phyloP scores from a whole-genome alignment of 2,113 vertebrate species.

The Seriola quinqueradiata region DNA sequence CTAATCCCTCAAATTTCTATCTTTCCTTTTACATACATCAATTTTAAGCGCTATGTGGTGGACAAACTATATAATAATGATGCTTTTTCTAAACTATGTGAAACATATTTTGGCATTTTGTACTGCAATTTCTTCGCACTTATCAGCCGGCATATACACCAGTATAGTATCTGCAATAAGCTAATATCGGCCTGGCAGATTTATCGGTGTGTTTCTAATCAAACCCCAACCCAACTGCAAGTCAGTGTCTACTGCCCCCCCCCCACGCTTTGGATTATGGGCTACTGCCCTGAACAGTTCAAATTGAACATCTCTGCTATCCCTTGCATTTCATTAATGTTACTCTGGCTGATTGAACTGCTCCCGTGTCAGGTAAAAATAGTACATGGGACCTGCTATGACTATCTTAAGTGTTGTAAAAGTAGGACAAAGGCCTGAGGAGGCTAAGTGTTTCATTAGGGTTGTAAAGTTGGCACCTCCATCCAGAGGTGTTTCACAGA shows the following conservation, averaged over 20 bases:
- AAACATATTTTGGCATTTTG: not conserved
- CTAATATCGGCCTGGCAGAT: not conserved
- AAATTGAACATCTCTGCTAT: slow-evolving; percentile 22
- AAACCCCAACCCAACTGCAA: not conserved
- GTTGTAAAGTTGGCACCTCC: slow-evolving; percentile 39
- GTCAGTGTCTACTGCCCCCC: not conserved
- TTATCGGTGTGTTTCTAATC: not conserved
- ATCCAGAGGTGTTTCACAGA: slow-evolving; percentile 32
- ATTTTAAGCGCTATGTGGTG: too few relatives aligned
- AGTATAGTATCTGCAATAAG: not conserved
- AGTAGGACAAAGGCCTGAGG: slow-evolving; percentile 55
- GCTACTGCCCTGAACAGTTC: slow-evolving; percentile 28
- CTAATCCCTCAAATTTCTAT: too few relatives aligned
- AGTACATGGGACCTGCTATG: slow-evolving; percentile 25
- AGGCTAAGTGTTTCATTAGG: slow-evolving; percentile 51
- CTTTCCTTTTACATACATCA: too few relatives aligned
- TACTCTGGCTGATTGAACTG: slow-evolving; percentile 38
- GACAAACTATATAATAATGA: too few relatives aligned
- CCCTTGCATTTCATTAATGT: slow-evolving; percentile 40
- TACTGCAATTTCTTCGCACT: not conserved
- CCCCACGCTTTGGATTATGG: slow-evolving; percentile 13
- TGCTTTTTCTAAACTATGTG: too few relatives aligned
- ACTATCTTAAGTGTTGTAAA: slow-evolving; percentile 43
- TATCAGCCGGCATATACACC: not conserved
- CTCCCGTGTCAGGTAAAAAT: slow-evolving; percentile 53